These are phyloP conservation scores for Threskiornis aethiopicus DNA, from an alignment of 2,797 vertebrate species.

Conservation along the genomic window DNA sequence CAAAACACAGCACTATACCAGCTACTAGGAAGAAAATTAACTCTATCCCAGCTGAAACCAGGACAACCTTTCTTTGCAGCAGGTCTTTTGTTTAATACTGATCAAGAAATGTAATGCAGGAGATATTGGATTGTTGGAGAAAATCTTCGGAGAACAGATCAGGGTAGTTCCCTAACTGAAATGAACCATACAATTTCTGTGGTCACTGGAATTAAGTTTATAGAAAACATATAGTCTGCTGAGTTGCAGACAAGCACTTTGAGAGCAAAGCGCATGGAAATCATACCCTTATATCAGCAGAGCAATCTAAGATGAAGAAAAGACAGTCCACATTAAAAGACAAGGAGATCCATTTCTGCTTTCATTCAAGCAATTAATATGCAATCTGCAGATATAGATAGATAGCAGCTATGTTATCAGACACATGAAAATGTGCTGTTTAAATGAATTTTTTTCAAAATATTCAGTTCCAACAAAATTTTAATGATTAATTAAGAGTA, in stretches of 20 bases:
- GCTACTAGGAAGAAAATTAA: background rate
- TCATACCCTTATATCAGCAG: background rate
- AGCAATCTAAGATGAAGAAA: background rate
- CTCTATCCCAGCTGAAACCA: background rate
- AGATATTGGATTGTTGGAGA: background rate
- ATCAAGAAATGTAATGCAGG: background rate
- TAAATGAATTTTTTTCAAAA: slow-evolving; percentile 1
- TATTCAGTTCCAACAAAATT: background rate
- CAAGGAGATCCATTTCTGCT: background rate
- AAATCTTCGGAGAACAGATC: background rate
- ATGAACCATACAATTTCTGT: background rate
- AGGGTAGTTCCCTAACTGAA: background rate
- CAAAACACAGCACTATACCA: background rate
- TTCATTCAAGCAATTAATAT: background rate
- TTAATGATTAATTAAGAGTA: slow-evolving; percentile 51
- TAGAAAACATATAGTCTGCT: background rate
- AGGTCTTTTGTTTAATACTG: background rate
- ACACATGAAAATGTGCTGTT: background rate
- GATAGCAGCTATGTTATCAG: slow-evolving; percentile 18
- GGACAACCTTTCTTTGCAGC: background rate
- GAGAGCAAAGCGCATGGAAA: background rate
- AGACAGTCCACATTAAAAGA: background rate
- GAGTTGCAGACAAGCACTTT: background rate
- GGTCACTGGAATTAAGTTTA: background rate
- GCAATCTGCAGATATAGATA: background rate